Conservation (phyloP, 1,140 invertebrate genomes). For the Zaprionus vittiger region DNA sequence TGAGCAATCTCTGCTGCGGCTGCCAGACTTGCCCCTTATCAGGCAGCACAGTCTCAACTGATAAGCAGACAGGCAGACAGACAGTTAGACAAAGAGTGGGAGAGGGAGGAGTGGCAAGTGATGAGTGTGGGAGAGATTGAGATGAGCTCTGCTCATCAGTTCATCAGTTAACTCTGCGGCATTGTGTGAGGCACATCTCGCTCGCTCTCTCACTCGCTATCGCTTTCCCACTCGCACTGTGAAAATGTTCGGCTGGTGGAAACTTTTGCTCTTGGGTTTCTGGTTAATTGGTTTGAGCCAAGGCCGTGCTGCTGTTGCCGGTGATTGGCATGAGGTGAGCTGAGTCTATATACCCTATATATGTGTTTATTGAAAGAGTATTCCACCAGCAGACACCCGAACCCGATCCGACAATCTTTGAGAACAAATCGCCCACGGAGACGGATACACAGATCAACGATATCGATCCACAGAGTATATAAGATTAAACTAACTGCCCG, state of each 20-base stretch:
- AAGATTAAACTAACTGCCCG: too few species aligned
- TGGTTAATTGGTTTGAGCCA: slow-evolving; percentile 53
- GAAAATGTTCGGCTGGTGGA: slow-evolving; percentile 52
- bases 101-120: neutral
- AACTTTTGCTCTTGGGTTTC: slow-evolving; percentile 32
- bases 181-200: slow-evolving; percentile 16
- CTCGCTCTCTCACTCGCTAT: neutral
- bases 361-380: neutral
- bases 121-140: neutral
- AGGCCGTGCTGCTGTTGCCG: slow-evolving; percentile 26
- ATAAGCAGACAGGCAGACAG: neutral
- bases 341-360: neutral
- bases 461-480: slow-evolving; percentile 1
- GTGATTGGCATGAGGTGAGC: slow-evolving; percentile 46
- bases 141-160: slow-evolving; percentile 20
- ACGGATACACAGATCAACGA: slow-evolving; percentile 25
- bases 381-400: slow-evolving; percentile 24
- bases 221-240: neutral
- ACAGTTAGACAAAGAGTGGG: neutral
- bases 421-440: slow-evolving; percentile 18
- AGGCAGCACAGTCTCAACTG: slow-evolving; percentile 9
- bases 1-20: slow-evolving; percentile 5
- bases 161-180: slow-evolving; percentile 22
- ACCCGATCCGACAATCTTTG: slow-evolving; percentile 63
- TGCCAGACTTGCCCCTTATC: slow-evolving; percentile 14